phyloP scores from a whole-genome alignment of 2,797 vertebrate genomes.

The Enteromius treurensis region DNA sequence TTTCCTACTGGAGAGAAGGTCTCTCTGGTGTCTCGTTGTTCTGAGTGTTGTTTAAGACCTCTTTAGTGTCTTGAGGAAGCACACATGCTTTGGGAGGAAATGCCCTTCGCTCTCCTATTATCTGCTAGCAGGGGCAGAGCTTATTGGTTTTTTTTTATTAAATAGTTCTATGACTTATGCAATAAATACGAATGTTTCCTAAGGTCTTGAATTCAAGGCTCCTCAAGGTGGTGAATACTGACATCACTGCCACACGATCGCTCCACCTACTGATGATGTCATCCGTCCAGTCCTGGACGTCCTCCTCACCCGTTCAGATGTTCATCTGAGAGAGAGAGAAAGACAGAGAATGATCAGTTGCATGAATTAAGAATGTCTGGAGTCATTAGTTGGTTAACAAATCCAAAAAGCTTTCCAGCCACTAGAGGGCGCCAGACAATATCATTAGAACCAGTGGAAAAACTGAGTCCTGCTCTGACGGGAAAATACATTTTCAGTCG shows the following conservation, averaged over 20 bases:
- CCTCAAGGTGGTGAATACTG: slow-evolving; percentile 48
- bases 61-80: slow-evolving; percentile 47
- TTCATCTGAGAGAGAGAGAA: background rate
- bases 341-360: background rate
- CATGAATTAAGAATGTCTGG: background rate
- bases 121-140: slow-evolving; percentile 45
- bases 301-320: background rate
- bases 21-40: slow-evolving; percentile 7
- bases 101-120: background rate
- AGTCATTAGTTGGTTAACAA: background rate
- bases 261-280: slow-evolving; percentile 57
- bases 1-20: background rate
- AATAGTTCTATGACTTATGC: slow-evolving; percentile 43
- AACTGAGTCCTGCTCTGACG: background rate
- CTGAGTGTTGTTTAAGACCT: slow-evolving; percentile 4
- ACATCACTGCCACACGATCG: slow-evolving; percentile 23
- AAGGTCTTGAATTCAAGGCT: slow-evolving; percentile 32
- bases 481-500: background rate
- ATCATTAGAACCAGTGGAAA: slow-evolving; percentile 7
- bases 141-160: slow-evolving; percentile 37
- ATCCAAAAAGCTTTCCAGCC: background rate
- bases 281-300: slow-evolving; percentile 36
- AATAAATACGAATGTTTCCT: slow-evolving; percentile 55
- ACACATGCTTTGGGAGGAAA: slow-evolving; percentile 1
- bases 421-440: background rate